Percentiles rank a stretch among this genome's conserved stretches.
Evolutionary conservation across 2,888 invertebrate genomes (phyloP).

Genomic region (Plagiodera versicolora): DNA sequence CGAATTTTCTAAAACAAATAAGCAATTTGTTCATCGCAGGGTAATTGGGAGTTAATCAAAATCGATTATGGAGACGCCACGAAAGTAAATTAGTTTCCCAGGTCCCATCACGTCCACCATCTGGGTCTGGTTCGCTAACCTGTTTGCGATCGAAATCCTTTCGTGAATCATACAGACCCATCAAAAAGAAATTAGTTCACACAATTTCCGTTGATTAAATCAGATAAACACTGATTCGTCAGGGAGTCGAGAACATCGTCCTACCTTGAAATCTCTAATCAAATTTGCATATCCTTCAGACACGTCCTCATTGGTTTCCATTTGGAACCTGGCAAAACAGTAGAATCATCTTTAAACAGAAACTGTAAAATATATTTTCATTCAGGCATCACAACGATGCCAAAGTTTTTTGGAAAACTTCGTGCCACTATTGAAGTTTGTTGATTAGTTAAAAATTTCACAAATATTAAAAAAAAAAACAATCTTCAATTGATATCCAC

Average conservation of each 20-base stretch:
- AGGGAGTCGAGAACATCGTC: background rate
- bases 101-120: background rate
- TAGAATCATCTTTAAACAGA: too few species aligned
- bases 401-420: too few species aligned
- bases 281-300: constrained; percentile 20
- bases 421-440: too few species aligned
- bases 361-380: too few species aligned
- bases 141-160: background rate
- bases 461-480: too few species aligned
- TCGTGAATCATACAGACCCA: constrained; percentile 6
- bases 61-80: background rate
- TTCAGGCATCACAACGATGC: too few species aligned
- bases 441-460: too few species aligned
- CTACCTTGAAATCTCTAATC: constrained; percentile 20
- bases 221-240: constrained; percentile 10
- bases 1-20: background rate
- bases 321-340: too few species aligned
- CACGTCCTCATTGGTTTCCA: constrained; percentile 8
- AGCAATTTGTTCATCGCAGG: background rate
- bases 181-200: constrained; percentile 10
- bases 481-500: too few species aligned
- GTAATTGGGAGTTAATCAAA: background rate
- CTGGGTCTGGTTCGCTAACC: background rate
- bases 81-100: background rate
- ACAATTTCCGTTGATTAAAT: constrained; percentile 8